Evolutionary conservation across 2,113 vertebrate genomes (phyloP).

Genomic region (Sceloporus tristichus): DNA sequence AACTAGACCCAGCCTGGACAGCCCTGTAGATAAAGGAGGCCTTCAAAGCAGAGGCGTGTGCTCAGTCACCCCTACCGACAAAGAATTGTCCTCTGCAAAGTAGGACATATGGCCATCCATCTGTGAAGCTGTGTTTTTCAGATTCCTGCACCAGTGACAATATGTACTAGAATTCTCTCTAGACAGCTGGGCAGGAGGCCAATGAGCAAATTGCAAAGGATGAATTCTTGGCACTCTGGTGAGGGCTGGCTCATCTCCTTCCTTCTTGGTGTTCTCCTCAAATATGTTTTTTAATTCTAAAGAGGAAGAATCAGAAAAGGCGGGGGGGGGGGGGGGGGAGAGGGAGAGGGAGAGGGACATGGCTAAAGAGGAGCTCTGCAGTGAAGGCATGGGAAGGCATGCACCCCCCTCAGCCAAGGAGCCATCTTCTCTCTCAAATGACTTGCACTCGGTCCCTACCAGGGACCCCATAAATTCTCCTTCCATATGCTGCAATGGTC

Average conservation of each 20-base stretch:
- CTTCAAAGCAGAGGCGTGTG: no score
- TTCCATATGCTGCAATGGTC: not conserved
- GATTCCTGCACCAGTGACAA: not conserved
- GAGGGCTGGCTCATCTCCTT: not conserved
- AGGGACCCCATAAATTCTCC: not conserved
- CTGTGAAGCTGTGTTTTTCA: not conserved
- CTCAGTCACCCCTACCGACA: not conserved
- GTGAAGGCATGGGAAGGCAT: not conserved
- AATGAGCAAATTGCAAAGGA: not conserved
- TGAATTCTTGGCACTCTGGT: not conserved
- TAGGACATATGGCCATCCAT: not conserved
- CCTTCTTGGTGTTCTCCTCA: not conserved
- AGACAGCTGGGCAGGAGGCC: not conserved
- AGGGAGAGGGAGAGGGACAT: not conserved
- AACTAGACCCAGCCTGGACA: not conserved
- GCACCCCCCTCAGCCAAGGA: not conserved
- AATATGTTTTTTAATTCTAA: not conserved
- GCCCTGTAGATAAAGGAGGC: not conserved
- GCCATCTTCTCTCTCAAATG: not conserved
- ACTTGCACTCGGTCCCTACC: not conserved
- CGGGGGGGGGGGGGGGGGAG: not conserved
- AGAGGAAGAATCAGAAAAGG: not conserved
- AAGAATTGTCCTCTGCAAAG: not conserved
- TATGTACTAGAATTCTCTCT: not conserved
- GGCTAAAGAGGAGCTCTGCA: not conserved